Conservation (phyloP, 2,797 vertebrate genomes). For the Pangasius krempfi region DNA sequence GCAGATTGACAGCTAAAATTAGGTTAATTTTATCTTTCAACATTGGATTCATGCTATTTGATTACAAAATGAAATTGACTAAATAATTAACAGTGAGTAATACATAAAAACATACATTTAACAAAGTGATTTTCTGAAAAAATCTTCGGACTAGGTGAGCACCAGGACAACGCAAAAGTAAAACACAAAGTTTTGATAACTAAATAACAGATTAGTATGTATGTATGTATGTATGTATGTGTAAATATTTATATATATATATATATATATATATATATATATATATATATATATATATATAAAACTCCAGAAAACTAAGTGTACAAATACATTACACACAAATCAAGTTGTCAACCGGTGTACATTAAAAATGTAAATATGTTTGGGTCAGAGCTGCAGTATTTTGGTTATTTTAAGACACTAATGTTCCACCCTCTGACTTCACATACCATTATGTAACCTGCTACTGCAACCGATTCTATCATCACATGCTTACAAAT, state of each 20-base stretch:
- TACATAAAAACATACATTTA: not conserved
- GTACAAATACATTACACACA: slow-evolving; percentile 33
- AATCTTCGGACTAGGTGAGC: not conserved
- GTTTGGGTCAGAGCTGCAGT: slow-evolving; percentile 74
- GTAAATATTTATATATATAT: no score
- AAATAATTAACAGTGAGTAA: not conserved
- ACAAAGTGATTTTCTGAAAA: not conserved
- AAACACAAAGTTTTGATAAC: not conserved
- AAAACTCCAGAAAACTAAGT: no score
- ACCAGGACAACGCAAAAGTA: not conserved
- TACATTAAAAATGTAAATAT: slow-evolving; percentile 62
- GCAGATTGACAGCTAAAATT: slow-evolving; percentile 59
- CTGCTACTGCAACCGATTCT: slow-evolving; percentile 63
- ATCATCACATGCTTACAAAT: slow-evolving; percentile 61
- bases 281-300: no score
- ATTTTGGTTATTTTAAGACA: slow-evolving; percentile 65
- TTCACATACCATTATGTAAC: slow-evolving; percentile 28
- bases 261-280: no score
- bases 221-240: no score
- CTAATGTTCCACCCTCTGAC: slow-evolving; percentile 52
- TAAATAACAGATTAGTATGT: not conserved
- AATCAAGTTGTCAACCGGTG: slow-evolving; percentile 65
- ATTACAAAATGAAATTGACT: not conserved
- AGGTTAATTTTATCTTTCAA: not conserved
- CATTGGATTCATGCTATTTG: not conserved